Conservation (phyloP, 2,888 invertebrate species). For the Lasioglossum malachurum region DNA sequence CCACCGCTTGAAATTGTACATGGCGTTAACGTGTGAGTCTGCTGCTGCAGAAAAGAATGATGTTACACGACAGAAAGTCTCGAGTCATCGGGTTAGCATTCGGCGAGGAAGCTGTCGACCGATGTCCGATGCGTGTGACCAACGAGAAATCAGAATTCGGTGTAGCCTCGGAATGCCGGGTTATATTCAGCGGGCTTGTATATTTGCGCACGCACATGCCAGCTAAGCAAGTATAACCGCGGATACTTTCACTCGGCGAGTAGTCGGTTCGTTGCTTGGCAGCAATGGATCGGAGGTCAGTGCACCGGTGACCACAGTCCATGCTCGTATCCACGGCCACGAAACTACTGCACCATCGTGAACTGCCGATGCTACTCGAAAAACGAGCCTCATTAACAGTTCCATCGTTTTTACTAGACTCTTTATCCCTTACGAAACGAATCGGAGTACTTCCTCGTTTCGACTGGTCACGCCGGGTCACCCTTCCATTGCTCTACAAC, state of each 20-base stretch:
- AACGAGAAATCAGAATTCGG: slow-evolving; percentile 60
- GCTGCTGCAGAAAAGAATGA: neutral
- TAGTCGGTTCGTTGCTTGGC: slow-evolving; percentile 75
- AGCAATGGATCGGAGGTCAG: slow-evolving; percentile 81
- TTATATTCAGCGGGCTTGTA: slow-evolving; percentile 56
- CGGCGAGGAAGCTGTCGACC: neutral
- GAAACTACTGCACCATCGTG: slow-evolving; percentile 59
- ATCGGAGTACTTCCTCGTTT: neutral
- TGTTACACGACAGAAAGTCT: neutral
- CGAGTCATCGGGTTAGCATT: neutral
- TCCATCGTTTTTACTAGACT: neutral
- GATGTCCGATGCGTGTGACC: slow-evolving; percentile 2
- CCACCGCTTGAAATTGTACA: no score
- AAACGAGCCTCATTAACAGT: slow-evolving; percentile 45
- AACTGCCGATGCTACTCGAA: slow-evolving; percentile 51
- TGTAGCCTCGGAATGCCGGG: slow-evolving; percentile 44
- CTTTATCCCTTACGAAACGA: neutral
- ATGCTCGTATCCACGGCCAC: slow-evolving; percentile 60
- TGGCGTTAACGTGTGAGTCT: no score
- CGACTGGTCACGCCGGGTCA: neutral
- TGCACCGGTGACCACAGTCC: slow-evolving; percentile 78
- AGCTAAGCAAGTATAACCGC: slow-evolving; percentile 60
- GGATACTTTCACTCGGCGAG: slow-evolving; percentile 81
- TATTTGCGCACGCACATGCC: slow-evolving; percentile 63
- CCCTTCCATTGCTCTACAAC: neutral